Evolutionary conservation across 2,888 invertebrate species (phyloP).

Genomic region (Dryadula phaetusa): DNA sequence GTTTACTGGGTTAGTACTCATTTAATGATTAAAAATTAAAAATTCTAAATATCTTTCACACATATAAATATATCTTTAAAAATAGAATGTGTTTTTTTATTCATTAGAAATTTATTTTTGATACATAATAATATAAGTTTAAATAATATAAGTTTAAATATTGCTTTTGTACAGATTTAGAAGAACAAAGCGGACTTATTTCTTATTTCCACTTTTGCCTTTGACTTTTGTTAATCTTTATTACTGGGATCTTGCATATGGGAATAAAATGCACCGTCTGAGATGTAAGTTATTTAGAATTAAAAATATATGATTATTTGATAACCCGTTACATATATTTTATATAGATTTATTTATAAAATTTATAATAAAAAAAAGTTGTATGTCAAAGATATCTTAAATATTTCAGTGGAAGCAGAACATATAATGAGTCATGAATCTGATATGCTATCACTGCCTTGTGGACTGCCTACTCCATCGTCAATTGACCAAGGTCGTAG

Average conservation of each 20-base stretch:
- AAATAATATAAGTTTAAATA: no score
- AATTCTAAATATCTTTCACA: background rate
- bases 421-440: conserved; percentile 90
- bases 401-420: conserved; percentile 87
- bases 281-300: conserved; percentile 84
- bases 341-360: no score
- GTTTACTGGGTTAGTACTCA: conserved; percentile 73
- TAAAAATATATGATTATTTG: background rate
- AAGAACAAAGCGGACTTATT: conserved; percentile 84
- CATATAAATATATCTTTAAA: no score
- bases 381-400: background rate
- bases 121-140: no score
- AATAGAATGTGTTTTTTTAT: no score
- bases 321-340: no score
- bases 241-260: conserved; percentile 90
- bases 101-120: no score
- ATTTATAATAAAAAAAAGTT: no score
- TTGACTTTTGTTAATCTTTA: conserved; percentile 89
- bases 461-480: conserved; percentile 89
- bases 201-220: conserved; percentile 88
- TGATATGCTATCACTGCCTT: conserved; percentile 88
- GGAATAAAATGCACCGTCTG: conserved; percentile 90
- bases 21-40: background rate
- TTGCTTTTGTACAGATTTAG: conserved; percentile 76
- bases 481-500: conserved; percentile 87